Conservation (phyloP, 2,797 vertebrate genomes). For the Heterohyrax brucei region DNA sequence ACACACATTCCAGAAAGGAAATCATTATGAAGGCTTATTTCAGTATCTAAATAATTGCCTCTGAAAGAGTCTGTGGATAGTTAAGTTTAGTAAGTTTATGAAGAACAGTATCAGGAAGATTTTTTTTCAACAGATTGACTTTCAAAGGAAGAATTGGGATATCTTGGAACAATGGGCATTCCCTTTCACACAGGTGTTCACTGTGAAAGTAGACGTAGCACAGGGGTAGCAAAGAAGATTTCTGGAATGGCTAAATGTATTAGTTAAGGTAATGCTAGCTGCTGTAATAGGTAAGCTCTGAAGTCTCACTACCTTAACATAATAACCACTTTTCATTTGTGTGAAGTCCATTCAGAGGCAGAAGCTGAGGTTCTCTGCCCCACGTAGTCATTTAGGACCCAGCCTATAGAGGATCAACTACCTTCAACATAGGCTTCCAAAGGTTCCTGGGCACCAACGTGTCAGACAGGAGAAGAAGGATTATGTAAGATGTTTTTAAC, state of each 20-base stretch:
- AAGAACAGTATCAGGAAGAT: background rate
- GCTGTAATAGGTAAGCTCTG: background rate
- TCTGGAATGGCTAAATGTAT: background rate
- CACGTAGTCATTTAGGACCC: background rate
- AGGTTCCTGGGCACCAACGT: background rate
- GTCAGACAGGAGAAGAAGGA: background rate
- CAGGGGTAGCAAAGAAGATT: background rate
- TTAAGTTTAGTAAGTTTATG: background rate
- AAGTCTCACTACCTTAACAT: background rate
- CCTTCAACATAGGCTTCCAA: background rate
- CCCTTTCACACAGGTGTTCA: background rate
- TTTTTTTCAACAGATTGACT: background rate
- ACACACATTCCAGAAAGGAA: constrained; percentile 49
- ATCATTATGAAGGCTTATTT: constrained; percentile 20
- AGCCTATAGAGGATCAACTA: background rate
- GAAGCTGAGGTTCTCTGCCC: background rate
- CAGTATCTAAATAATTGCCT: background rate
- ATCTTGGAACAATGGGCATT: background rate
- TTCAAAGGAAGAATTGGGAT: constrained; percentile 35
- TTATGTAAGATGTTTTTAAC: background rate
- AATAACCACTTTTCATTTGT: background rate
- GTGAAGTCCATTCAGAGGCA: background rate
- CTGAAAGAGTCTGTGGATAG: background rate
- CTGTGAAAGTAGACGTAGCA: background rate
- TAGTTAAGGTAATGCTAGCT: background rate